Conservation (phyloP, 2,888 invertebrate genomes). For the Drosophila flavopinicola region DNA sequence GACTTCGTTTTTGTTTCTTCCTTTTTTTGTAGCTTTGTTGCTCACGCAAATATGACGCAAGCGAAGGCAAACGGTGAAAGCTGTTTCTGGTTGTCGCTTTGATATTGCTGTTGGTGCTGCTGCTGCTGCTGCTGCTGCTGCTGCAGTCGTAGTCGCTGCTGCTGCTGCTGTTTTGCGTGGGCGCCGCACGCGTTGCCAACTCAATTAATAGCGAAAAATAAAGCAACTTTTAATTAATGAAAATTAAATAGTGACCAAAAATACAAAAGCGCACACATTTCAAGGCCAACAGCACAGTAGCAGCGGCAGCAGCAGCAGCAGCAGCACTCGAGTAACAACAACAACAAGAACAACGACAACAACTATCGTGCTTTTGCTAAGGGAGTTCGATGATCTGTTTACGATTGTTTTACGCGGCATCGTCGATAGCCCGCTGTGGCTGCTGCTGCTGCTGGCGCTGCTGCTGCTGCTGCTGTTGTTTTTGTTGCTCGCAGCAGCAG, state of each 20-base stretch:
- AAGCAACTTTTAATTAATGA: conserved; percentile 68
- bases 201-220: conserved; percentile 65
- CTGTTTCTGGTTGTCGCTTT: conserved; percentile 55
- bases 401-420: conserved; percentile 72
- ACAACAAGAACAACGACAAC: conserved; percentile 19
- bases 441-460: conserved; percentile 38
- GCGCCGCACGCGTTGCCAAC: conserved; percentile 76
- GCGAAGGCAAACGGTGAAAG: conserved; percentile 69
- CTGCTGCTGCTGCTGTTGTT: conserved; percentile 28
- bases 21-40: conserved; percentile 62
- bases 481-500: conserved; percentile 55
- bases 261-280: conserved; percentile 45
- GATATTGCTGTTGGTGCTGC: conserved; percentile 40
- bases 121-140: conserved; percentile 18
- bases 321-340: conserved; percentile 10
- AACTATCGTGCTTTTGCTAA: conserved; percentile 28
- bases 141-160: too few relatives aligned
- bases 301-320: conserved; percentile 18
- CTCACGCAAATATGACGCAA: conserved; percentile 69
- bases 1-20: conserved; percentile 28
- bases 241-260: conserved; percentile 61
- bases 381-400: conserved; percentile 83
- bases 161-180: conserved; percentile 58
- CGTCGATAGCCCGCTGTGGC: conserved; percentile 33
- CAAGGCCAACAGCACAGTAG: conserved; percentile 66